A percentile compares a stretch with the other conserved stretches of the same genome.
Conservation (phyloP, 2,113 vertebrate species). For the Cinclus mexicanus region DNA sequence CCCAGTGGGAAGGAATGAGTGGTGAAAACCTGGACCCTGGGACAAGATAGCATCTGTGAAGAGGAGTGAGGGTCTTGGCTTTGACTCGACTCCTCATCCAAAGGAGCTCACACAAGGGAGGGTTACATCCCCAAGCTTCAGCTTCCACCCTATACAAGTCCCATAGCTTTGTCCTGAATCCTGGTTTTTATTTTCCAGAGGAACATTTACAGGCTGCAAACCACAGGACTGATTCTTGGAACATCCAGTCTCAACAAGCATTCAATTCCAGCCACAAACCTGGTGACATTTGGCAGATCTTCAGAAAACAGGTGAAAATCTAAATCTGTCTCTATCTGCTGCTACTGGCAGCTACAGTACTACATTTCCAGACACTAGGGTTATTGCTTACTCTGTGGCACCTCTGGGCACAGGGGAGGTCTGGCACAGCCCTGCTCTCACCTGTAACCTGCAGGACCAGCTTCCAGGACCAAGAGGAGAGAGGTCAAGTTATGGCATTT, state of each 20-base stretch:
- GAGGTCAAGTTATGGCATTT: not conserved
- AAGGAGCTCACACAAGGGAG: not conserved
- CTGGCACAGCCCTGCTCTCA: not conserved
- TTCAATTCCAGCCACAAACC: not conserved
- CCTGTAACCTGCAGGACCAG: not conserved
- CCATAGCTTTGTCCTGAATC: not conserved
- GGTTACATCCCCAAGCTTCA: not conserved
- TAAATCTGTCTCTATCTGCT: not conserved
- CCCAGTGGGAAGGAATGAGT: not conserved
- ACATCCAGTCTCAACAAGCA: not conserved
- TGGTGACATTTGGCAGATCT: accelerated
- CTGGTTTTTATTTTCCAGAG: not conserved
- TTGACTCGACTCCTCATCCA: not conserved
- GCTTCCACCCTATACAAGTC: not conserved
- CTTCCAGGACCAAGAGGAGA: not conserved
- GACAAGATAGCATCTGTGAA: not conserved
- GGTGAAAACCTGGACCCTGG: not conserved
- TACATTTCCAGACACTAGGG: not conserved
- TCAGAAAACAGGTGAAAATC: not conserved
- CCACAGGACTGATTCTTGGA: not conserved
- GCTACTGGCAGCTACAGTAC: not conserved
- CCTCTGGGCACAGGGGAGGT: not conserved
- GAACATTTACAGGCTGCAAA: not conserved
- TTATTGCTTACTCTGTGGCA: not conserved
- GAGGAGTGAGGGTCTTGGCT: not conserved